phyloP scores from a whole-genome alignment of 2,888 invertebrate genomes.

The Lochmaea capreae region DNA sequence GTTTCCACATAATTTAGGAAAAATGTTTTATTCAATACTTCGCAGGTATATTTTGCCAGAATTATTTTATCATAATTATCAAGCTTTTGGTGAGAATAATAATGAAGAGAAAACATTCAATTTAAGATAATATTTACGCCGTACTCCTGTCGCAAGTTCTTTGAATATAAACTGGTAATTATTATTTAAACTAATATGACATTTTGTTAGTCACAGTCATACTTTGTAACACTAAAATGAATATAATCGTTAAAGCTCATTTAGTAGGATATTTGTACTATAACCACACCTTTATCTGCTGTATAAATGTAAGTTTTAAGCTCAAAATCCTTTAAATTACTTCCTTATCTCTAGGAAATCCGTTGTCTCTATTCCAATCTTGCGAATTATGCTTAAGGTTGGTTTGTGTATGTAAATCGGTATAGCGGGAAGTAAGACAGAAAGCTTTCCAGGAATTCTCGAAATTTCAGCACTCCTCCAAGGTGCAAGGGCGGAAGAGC shows the following conservation, averaged over 20 bases:
- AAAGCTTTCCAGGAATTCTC: not conserved
- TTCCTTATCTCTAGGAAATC: not conserved
- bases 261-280: not conserved
- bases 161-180: no score
- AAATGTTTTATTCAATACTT: no score
- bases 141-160: no score
- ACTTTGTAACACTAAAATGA: no score
- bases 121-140: no score
- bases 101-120: no score
- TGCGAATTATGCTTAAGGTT: not conserved
- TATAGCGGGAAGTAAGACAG: not conserved
- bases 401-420: conserved; percentile 15
- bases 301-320: not conserved
- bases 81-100: no score
- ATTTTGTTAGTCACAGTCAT: no score
- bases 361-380: not conserved
- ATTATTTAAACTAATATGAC: no score
- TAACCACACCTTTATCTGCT: not conserved
- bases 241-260: not conserved
- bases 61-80: no score
- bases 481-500: conserved; percentile 14
- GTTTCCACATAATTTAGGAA: no score
- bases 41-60: no score
- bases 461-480: not conserved
- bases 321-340: not conserved